A percentile compares a stretch with the other conserved stretches of the same genome.
These are phyloP conservation scores for Pelodiscus sinensis DNA, from an alignment of 2,113 vertebrate species.

Conservation along the genomic window DNA sequence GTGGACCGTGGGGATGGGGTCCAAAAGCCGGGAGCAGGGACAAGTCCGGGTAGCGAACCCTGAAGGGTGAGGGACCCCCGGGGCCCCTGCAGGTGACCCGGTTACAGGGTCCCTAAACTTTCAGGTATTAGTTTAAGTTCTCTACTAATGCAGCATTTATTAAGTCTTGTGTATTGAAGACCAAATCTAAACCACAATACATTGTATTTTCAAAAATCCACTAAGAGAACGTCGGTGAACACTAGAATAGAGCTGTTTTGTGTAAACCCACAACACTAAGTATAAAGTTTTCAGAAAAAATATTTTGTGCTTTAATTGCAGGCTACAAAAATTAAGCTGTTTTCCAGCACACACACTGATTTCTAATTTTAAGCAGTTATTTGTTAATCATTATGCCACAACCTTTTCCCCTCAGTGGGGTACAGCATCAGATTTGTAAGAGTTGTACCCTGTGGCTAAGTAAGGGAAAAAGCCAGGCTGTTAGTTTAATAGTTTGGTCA, in stretches of 20 bases:
- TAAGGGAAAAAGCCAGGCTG: slow-evolving; percentile 26
- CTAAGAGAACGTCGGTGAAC: neutral
- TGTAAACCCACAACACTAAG: neutral
- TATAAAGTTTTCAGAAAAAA: neutral
- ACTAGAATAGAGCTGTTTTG: neutral
- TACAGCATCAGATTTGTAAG: slow-evolving; percentile 48
- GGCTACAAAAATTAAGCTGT: neutral
- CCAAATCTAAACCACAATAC: neutral
- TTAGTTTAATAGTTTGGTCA: slow-evolving; percentile 16
- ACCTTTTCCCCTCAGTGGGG: slow-evolving; percentile 56
- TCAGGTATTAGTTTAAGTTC: neutral
- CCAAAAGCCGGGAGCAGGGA: no score
- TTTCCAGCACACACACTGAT: slow-evolving; percentile 17
- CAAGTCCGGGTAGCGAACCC: no score
- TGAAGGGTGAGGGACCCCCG: no score
- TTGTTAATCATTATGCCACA: slow-evolving; percentile 44
- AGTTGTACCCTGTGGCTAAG: slow-evolving; percentile 35
- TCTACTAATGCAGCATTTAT: neutral
- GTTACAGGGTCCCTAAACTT: neutral
- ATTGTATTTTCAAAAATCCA: neutral
- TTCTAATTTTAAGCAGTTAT: slow-evolving; percentile 38
- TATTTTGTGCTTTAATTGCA: neutral
- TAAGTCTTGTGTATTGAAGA: neutral
- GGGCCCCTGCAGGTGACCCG: no score
- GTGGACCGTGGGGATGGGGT: no score